Conservation (phyloP, 2,888 invertebrate genomes). For the Eutolmus rufibarbis region DNA sequence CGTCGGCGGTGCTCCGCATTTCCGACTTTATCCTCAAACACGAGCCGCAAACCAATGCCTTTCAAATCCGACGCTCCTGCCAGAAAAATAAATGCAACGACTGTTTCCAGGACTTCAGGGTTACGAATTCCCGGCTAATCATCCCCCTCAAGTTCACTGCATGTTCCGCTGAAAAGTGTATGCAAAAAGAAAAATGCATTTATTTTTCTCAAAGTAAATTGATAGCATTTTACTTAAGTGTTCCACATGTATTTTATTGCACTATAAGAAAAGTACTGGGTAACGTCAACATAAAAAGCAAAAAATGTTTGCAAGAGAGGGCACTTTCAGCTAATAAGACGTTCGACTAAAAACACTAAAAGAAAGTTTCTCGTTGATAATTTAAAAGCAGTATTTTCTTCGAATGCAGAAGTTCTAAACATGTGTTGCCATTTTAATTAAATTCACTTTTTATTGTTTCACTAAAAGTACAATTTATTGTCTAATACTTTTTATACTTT, state of each 20-base stretch:
- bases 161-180: neutral
- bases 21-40: neutral
- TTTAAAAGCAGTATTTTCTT: neutral
- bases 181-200: neutral
- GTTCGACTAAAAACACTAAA: neutral
- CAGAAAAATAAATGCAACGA: neutral
- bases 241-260: neutral
- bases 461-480: neutral
- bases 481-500: neutral
- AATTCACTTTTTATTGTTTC: neutral
- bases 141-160: neutral
- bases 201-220: neutral
- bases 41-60: neutral
- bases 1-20: neutral
- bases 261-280: neutral
- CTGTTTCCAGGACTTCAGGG: neutral
- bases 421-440: neutral
- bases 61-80: neutral
- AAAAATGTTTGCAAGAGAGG: neutral
- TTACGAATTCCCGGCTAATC: neutral
- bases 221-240: neutral
- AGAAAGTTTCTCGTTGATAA: neutral
- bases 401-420: too few relatives aligned
- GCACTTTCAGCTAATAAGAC: neutral
- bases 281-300: neutral